These are phyloP conservation scores for Aphodius granarius DNA, from an alignment of 2,888 invertebrate species.

Conservation along the genomic window DNA sequence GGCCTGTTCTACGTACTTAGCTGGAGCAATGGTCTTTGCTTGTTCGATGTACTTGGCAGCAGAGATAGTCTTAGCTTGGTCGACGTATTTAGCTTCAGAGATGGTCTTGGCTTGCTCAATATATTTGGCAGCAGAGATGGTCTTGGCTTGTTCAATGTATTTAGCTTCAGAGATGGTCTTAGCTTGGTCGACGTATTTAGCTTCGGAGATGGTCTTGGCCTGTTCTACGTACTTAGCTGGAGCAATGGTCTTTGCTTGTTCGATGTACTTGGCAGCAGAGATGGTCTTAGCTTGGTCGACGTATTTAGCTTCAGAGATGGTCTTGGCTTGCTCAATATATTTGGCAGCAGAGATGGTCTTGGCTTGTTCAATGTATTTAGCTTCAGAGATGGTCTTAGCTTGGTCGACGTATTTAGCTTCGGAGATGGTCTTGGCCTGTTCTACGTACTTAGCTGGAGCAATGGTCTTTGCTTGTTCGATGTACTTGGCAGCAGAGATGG, in stretches of 20 bases:
- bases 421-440: background rate
- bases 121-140: background rate
- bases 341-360: background rate
- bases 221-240: background rate
- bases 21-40: background rate
- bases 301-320: background rate
- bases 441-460: background rate
- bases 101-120: background rate
- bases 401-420: background rate
- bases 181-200: background rate
- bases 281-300: background rate
- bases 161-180: background rate
- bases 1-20: background rate
- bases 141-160: slow-evolving; percentile 1
- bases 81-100: background rate
- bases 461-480: slow-evolving; percentile 3
- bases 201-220: background rate
- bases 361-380: slow-evolving; percentile 1
- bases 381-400: background rate
- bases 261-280: background rate
- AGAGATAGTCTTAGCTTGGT: slow-evolving; percentile 1
- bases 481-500: background rate
- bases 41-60: background rate
- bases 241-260: background rate
- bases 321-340: background rate